Percentiles rank a stretch among this genome's conserved stretches.
Conservation (phyloP, 1,140 invertebrate genomes). For the Hylaeus anthracinus region DNA sequence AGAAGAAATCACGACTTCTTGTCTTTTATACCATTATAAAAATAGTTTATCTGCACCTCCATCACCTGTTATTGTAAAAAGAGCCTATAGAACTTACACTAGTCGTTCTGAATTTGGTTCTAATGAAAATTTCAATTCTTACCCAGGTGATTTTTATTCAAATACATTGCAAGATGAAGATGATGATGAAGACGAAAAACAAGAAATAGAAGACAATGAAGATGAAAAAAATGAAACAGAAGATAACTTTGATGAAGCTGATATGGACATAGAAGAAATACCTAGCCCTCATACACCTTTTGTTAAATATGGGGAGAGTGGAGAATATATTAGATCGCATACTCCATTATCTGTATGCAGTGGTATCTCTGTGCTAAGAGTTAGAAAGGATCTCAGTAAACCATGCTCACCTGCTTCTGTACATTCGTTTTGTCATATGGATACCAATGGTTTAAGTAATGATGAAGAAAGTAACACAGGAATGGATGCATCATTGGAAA, state of each 20-base stretch:
- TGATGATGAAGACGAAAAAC: constrained; percentile 64
- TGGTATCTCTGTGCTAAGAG: constrained; percentile 69
- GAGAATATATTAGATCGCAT: constrained; percentile 63
- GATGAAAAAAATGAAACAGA: constrained; percentile 67
- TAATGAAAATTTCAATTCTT: constrained; percentile 70
- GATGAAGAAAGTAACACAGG: constrained; percentile 61
- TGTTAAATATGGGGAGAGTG: constrained; percentile 57
- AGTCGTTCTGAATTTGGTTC: constrained; percentile 72
- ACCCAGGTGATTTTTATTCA: constrained; percentile 72
- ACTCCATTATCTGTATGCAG: constrained; percentile 69
- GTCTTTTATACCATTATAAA: constrained; percentile 69
- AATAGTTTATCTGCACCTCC: constrained; percentile 73
- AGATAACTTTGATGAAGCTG: constrained; percentile 80
- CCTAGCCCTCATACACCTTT: constrained; percentile 69
- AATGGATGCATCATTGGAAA: constrained; percentile 64
- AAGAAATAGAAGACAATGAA: constrained; percentile 63
- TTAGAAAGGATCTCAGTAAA: constrained; percentile 66
- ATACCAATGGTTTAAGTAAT: constrained; percentile 54
- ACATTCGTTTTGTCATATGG: constrained; percentile 69
- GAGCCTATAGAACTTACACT: constrained; percentile 62
- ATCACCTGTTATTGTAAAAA: constrained; percentile 70
- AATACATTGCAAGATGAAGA: constrained; percentile 70
- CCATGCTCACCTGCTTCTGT: constrained; percentile 70
- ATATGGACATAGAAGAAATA: constrained; percentile 75
- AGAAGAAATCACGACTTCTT: constrained; percentile 39